Evolutionary conservation across 2,888 invertebrate genomes (phyloP).

Genomic region (Cephalotes varians): DNA sequence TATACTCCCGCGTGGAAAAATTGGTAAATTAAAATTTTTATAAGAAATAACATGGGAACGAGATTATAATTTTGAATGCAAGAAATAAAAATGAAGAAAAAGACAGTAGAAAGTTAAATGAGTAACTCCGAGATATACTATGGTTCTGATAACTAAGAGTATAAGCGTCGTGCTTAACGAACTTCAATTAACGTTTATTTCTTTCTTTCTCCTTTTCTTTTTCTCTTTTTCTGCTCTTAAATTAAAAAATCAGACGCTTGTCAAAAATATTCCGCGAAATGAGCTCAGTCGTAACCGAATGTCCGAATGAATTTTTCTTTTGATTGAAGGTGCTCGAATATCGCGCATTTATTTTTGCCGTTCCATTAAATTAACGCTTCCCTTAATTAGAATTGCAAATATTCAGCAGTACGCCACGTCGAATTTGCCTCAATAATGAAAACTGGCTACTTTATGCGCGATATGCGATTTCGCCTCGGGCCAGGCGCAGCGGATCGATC

Average conservation of each 20-base stretch:
- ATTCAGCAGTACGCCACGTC: constrained; percentile 26
- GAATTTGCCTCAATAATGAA: constrained; percentile 55
- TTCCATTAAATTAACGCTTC: constrained; percentile 51
- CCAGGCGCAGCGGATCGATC: constrained; percentile 56
- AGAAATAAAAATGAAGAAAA: neutral
- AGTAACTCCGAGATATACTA: neutral
- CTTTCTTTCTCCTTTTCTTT: neutral
- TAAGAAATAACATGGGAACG: neutral
- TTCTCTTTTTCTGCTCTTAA: too few species aligned
- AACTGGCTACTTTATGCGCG: constrained; percentile 52
- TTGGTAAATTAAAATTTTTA: constrained; percentile 3
- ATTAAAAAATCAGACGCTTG: neutral
- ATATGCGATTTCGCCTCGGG: constrained; percentile 39
- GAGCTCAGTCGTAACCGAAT: neutral
- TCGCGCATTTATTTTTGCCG: constrained; percentile 31
- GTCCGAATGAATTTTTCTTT: constrained; percentile 11
- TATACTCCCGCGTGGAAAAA: neutral
- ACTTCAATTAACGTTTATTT: constrained; percentile 6
- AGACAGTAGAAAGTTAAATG: neutral
- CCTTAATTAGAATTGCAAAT: constrained; percentile 56
- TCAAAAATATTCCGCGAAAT: constrained; percentile 10
- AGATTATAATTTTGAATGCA: constrained; percentile 2
- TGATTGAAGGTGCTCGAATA: constrained; percentile 9
- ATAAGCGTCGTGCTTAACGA: neutral
- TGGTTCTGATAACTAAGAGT: neutral